These are phyloP conservation scores for Apodemia mormo DNA, from an alignment of 2,888 invertebrate species.

Conservation along the genomic window DNA sequence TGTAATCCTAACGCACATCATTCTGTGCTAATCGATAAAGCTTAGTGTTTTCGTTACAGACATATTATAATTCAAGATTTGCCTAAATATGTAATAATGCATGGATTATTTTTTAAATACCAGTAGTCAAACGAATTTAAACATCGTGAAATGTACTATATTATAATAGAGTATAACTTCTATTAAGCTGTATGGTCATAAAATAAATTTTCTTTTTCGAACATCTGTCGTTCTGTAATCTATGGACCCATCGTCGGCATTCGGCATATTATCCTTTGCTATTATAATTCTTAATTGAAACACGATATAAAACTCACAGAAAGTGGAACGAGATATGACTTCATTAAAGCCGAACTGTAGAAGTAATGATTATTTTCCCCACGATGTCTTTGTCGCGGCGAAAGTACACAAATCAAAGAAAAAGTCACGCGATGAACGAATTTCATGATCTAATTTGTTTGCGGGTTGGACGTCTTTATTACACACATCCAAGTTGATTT, in stretches of 20 bases:
- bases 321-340: slow-evolving; percentile 50
- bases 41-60: too few species aligned
- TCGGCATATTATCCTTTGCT: slow-evolving; percentile 54
- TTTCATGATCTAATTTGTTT: slow-evolving; percentile 60
- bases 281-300: slow-evolving; percentile 67
- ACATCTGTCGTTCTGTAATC: slow-evolving; percentile 40
- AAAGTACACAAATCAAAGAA: slow-evolving; percentile 52
- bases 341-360: slow-evolving; percentile 50
- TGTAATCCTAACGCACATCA: too few species aligned
- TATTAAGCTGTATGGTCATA: too few species aligned
- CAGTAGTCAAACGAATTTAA: too few species aligned
- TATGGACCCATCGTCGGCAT: slow-evolving; percentile 47
- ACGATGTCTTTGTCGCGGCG: slow-evolving; percentile 50
- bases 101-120: too few species aligned
- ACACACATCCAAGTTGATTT: slow-evolving; percentile 33
- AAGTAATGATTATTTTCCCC: slow-evolving; percentile 49
- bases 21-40: too few species aligned
- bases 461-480: slow-evolving; percentile 50
- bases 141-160: too few species aligned
- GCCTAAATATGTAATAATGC: too few species aligned
- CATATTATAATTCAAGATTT: too few species aligned
- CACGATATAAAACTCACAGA: slow-evolving; percentile 53
- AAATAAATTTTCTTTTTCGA: background rate
- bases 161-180: too few species aligned
- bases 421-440: slow-evolving; percentile 40